Conservation (phyloP, 2,888 invertebrate genomes). For the Hololepta plana region DNA sequence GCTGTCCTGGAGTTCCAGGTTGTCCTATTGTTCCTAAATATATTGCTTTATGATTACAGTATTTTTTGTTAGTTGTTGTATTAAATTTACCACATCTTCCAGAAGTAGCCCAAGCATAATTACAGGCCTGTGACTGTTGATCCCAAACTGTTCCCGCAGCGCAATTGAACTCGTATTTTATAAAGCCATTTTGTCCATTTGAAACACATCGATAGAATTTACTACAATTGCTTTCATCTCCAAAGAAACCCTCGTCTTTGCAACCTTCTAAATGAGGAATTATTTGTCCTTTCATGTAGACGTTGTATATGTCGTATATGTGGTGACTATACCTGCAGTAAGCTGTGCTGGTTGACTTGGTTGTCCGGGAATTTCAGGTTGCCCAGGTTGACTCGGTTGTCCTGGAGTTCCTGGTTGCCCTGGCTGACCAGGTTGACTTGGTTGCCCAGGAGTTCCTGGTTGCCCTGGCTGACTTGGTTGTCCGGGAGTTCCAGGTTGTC, state of each 20-base stretch:
- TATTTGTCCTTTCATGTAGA: too few species aligned
- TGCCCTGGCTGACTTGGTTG: slow-evolving; percentile 10
- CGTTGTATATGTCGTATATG: too few species aligned
- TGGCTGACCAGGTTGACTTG: slow-evolving; percentile 10
- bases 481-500: slow-evolving; percentile 10
- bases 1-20: slow-evolving; percentile 14
- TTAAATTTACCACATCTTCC: background rate
- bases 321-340: too few species aligned
- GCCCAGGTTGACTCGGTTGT: slow-evolving; percentile 15
- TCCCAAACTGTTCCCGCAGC: slow-evolving; percentile 8
- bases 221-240: background rate
- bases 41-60: background rate
- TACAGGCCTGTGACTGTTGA: slow-evolving; percentile 4
- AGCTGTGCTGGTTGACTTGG: slow-evolving; percentile 13
- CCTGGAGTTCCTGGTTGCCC: slow-evolving; percentile 9
- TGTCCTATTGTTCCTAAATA: slow-evolving; percentile 24
- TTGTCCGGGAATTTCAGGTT: slow-evolving; percentile 10
- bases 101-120: slow-evolving; percentile 6
- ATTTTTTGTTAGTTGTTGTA: background rate
- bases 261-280: too few species aligned
- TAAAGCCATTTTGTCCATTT: slow-evolving; percentile 2
- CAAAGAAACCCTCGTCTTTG: background rate
- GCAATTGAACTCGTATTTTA: slow-evolving; percentile 7
- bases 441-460: slow-evolving; percentile 10
- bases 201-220: background rate